These are phyloP conservation scores for Meriones psammophilus DNA, from an alignment of 2,797 vertebrate genomes.

Conservation along the genomic window DNA sequence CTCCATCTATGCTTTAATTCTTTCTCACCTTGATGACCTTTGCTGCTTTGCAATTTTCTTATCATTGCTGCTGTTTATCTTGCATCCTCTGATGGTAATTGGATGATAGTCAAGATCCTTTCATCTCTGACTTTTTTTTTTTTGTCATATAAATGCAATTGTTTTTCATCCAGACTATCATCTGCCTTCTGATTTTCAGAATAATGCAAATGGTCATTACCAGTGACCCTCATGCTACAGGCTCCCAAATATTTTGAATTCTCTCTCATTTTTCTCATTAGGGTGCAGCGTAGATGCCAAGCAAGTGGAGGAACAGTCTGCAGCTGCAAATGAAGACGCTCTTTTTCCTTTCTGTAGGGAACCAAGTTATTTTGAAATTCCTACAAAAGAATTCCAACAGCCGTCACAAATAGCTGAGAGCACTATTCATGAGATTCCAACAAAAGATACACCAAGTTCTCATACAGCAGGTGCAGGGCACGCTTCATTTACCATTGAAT, in stretches of 20 bases:
- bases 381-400: conserved; percentile 95
- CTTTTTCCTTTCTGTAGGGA: conserved; percentile 92
- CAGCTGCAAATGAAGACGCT: conserved; percentile 91
- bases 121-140: conserved; percentile 56
- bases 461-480: conserved; percentile 92
- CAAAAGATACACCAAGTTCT: conserved; percentile 94
- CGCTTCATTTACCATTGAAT: conserved; percentile 99
- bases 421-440: conserved; percentile 96
- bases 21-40: conserved; percentile 71
- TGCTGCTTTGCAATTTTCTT: conserved; percentile 8
- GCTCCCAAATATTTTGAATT: conserved; percentile 86
- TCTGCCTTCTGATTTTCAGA: conserved; percentile 77
- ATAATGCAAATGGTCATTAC: conserved; percentile 75
- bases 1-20: conserved; percentile 11
- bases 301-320: conserved; percentile 91
- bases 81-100: conserved; percentile 56
- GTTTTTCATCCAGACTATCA: conserved; percentile 72
- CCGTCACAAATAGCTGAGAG: conserved; percentile 91
- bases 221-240: conserved; percentile 75
- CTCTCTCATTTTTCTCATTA: conserved; percentile 88
- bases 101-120: conserved; percentile 55
- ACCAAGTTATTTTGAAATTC: conserved; percentile 97
- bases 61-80: conserved; percentile 66
- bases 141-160: conserved; percentile 64
- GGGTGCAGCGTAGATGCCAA: conserved; percentile 92